Percentiles rank a stretch among this genome's conserved stretches.
Evolutionary conservation across 92 coral and sea anemone genomes (phyloP).

Genomic region (Parazoanthus atlanticus): DNA sequence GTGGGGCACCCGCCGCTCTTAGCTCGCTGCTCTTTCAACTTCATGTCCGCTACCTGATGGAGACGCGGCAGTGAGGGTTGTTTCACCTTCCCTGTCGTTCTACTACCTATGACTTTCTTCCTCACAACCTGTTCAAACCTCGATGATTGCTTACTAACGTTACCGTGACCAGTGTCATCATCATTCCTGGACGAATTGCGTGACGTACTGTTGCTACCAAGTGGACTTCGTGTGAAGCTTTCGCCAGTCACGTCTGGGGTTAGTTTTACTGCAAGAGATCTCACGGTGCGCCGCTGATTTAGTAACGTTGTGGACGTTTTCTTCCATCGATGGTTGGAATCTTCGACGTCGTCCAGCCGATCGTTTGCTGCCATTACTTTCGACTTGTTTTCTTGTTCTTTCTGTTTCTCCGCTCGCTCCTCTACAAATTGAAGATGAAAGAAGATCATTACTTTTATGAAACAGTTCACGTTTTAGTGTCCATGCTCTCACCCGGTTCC

Average conservation of each 20-base stretch:
- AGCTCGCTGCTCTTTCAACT: background rate
- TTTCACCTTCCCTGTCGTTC: background rate
- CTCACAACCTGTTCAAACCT: background rate
- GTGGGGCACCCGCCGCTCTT: background rate
- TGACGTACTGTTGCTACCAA: conserved; percentile 17
- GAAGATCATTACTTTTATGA: too few species aligned
- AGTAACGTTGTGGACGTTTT: conserved; percentile 3
- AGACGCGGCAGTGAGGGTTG: conserved; percentile 8
- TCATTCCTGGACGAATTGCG: conserved; percentile 18
- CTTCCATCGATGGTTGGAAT: conserved; percentile 2
- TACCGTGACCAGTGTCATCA: background rate
- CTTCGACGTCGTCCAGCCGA: background rate
- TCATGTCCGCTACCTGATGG: background rate
- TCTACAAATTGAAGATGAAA: background rate
- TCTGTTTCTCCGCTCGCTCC: conserved; percentile 36
- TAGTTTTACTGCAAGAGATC: background rate
- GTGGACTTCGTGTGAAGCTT: background rate
- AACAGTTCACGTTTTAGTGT: too few species aligned
- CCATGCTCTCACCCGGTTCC: too few species aligned
- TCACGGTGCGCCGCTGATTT: conserved; percentile 1
- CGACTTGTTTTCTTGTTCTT: conserved; percentile 6
- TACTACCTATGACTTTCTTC: conserved; percentile 8
- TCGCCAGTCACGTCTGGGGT: conserved; percentile 7
- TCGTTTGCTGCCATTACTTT: conserved; percentile 1
- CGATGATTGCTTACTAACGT: background rate